Base-by-base conservation (phyloP, 2,888 invertebrate species). In the Pardosa pseudoannulata region DNA sequence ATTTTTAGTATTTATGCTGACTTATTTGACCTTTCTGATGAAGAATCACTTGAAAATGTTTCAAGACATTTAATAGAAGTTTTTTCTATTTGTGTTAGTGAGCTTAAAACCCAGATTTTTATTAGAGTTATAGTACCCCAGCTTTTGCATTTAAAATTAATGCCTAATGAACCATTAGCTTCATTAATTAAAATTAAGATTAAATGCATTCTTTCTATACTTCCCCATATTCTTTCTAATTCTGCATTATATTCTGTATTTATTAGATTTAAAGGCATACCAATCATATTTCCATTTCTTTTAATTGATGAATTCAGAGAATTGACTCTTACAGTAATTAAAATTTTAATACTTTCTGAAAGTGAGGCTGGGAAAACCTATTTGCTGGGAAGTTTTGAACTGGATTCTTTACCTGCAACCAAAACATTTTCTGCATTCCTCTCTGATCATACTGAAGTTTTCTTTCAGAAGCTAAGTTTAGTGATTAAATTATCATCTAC, bases 311-410 rank as follows among this genome's bases (percentile, higher is more conserved):
- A 85, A 32, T 85, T 85, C 32, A 65, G 83, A 9, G 29, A 62
- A 5, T 56, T 68, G 19, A 27, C 78, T 23, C 62, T 85, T 1
- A 36, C 36, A 9, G 83, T 73, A 0, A 28, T 85, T 6, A 78
- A 85, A 78, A 73, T 73, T 31, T 36, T 85, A 73, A 85, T 85
- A 39, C 62, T 39, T 31, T 85, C 73, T 50, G 83, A 85, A 62
- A 78, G 67, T 41, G 50, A 65, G 23, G 3, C 1, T 56, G 23
- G 56, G 11, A 23, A 23, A 19, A 46, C 5, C 16, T 23, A 56
- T 11, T 19, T 16, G 23, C 0, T 3, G n/a, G 11, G 23, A 16
- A 3, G 16, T 23, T 56, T 11, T 56, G 56, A 23, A 2, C 3
- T 56, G 23, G 3, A 23, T 23, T n/a, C 23, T 56, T 56, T 56